Conservation (phyloP, 1,140 invertebrate genomes). For the Drosophila asahinai region DNA sequence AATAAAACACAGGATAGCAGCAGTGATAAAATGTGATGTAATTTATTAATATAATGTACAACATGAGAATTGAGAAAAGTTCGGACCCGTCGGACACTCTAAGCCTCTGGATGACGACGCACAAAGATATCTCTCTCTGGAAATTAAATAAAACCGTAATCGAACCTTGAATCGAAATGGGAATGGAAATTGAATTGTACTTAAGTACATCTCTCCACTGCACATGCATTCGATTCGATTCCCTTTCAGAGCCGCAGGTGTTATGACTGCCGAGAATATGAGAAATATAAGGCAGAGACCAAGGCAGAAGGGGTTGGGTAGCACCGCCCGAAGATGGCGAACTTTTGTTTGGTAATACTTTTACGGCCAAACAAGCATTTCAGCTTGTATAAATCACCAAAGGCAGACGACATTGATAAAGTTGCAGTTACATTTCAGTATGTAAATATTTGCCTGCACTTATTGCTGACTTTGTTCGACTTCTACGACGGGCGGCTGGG, state of each 20-base stretch:
- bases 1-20: conserved; percentile 65
- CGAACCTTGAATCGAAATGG: conserved; percentile 50
- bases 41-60: conserved; percentile 79
- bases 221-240: conserved; percentile 32
- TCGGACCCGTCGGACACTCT: conserved; percentile 19
- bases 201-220: conserved; percentile 31
- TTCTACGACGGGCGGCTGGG: background rate
- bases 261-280: conserved; percentile 58
- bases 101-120: conserved; percentile 58
- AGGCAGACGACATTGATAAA: conserved; percentile 83
- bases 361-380: conserved; percentile 68
- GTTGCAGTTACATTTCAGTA: conserved; percentile 80
- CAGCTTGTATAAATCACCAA: conserved; percentile 78
- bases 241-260: conserved; percentile 64
- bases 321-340: conserved; percentile 24
- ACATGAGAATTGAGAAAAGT: conserved; percentile 40
- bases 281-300: conserved; percentile 30
- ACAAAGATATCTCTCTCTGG: conserved; percentile 15
- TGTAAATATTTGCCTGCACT: conserved; percentile 81
- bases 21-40: conserved; percentile 77
- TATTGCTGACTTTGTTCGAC: conserved; percentile 62
- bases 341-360: conserved; percentile 70
- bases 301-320: background rate
- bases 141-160: conserved; percentile 67
- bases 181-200: conserved; percentile 41